Evolutionary conservation across 2,113 vertebrate genomes (phyloP), one percentile per base, ranked within the genome.

Genomic region (Antigone vipio): DNA sequence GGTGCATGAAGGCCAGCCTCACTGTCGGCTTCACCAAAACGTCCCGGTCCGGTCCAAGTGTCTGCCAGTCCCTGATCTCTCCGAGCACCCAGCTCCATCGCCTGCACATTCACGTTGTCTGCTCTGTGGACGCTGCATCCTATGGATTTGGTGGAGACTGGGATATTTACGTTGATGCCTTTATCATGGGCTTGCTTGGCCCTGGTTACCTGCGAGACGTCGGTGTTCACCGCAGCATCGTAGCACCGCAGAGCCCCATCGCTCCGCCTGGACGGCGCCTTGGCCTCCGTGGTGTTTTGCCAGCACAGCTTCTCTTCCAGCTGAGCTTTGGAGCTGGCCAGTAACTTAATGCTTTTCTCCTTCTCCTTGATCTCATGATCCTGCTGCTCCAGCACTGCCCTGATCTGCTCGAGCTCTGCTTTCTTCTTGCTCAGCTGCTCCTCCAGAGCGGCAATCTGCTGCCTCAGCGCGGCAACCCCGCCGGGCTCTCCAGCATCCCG

Each of bases 291-390:
- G 50, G 76, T 15, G 22, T 42, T 84, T 49, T 94, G 72, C 9
- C 4, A 52, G 78, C 79, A 78, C 42, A 98, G 95, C 73, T 95
- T 92, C 64, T 95, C 96, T 73, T 97, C 97, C 75, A 97, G 91
- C 56, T 88, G 96, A 80, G 97, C 98, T 93, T 97, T 96, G 91
- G 96, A 98, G 96, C 45, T 98, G 92, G 97, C 98, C 49, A 99
- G 93, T 84, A 99, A 97, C 62, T 97, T 89, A 89, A 99, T 99
- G 93, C 83, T 98, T 59, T 97, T 98, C 64, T 99, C 98, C 73
- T 98, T 99, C 75, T 97, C 92, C 94, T 98, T 98, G 90, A 99
- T 98, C 77, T 99, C 99, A 11, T 98, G 97, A 45, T 98, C 96
- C 95, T 99, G 99, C 88, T 98, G 97, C 85, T 97, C 97, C 75